Evolutionary conservation across 1,140 invertebrate species (phyloP).

Genomic region (Leptopilina boulardi): DNA sequence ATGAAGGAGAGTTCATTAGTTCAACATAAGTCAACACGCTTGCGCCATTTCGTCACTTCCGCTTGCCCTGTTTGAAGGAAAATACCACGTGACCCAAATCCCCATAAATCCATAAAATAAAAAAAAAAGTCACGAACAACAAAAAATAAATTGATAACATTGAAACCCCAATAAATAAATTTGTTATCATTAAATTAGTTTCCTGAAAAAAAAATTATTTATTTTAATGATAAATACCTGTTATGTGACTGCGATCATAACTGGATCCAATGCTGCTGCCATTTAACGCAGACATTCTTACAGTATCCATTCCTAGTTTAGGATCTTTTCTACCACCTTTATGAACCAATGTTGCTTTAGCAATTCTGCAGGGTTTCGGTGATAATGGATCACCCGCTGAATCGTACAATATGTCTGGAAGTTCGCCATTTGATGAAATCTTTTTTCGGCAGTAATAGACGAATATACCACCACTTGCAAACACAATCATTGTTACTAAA

Average conservation of each 20-base stretch:
- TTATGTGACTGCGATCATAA: constrained; percentile 88
- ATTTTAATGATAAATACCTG: constrained; percentile 73
- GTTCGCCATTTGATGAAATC: constrained; percentile 73
- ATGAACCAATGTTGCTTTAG: constrained; percentile 65
- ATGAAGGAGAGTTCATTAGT: too few relatives aligned
- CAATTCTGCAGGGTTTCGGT: constrained; percentile 69
- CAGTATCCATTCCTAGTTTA: constrained; percentile 75
- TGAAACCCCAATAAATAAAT: too few relatives aligned
- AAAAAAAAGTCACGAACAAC: too few relatives aligned
- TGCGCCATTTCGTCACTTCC: too few relatives aligned
- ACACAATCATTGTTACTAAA: constrained; percentile 72
- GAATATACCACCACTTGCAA: constrained; percentile 72
- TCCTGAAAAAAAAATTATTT: background rate
- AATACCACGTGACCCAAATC: too few relatives aligned
- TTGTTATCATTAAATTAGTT: too few relatives aligned
- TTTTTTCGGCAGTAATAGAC: constrained; percentile 67
- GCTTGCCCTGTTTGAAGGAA: too few relatives aligned
- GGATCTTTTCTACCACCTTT: constrained; percentile 74
- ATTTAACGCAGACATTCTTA: constrained; percentile 81
- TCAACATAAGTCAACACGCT: too few relatives aligned
- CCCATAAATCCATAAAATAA: too few relatives aligned
- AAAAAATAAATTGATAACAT: too few relatives aligned
- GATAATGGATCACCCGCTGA: constrained; percentile 80
- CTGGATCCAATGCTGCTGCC: constrained; percentile 79
- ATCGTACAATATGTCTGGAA: constrained; percentile 76